These are phyloP conservation scores for Hemaris fuciformis DNA, from an alignment of 2,888 invertebrate species.

Conservation along the genomic window DNA sequence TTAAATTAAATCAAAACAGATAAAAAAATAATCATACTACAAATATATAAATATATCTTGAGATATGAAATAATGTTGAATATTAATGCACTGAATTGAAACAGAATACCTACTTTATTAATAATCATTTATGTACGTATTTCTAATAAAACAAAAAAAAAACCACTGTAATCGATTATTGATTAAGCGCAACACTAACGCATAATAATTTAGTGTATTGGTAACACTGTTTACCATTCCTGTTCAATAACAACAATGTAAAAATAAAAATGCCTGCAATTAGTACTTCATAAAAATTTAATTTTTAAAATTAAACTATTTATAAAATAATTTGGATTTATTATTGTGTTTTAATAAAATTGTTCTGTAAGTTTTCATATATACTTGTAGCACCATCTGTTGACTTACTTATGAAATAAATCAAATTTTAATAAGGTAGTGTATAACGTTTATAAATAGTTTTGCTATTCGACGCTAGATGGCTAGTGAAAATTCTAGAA, in stretches of 20 bases:
- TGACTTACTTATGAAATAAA: not conserved
- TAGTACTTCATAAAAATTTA: no score
- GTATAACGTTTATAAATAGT: not conserved
- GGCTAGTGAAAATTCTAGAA: conserved; percentile 22
- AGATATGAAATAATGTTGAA: no score
- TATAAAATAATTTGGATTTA: not conserved
- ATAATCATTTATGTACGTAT: not conserved
- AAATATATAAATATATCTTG: no score
- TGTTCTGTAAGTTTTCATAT: not conserved
- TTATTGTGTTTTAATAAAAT: not conserved
- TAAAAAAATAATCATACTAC: no score
- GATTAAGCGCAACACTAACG: not conserved
- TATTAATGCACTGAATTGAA: not conserved
- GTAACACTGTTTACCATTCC: not conserved
- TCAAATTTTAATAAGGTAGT: not conserved
- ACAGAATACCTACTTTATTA: not conserved
- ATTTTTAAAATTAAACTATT: not conserved
- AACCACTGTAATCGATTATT: not conserved
- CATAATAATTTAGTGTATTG: not conserved
- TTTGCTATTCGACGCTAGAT: conserved; percentile 45
- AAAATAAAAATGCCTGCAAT: no score
- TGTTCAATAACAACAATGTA: not conserved
- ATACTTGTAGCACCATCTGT: conserved; percentile 25
- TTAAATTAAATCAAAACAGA: no score
- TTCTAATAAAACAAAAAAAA: not conserved